phyloP scores from a whole-genome alignment of 2,888 invertebrate genomes.

The Calameuta filiformis region DNA sequence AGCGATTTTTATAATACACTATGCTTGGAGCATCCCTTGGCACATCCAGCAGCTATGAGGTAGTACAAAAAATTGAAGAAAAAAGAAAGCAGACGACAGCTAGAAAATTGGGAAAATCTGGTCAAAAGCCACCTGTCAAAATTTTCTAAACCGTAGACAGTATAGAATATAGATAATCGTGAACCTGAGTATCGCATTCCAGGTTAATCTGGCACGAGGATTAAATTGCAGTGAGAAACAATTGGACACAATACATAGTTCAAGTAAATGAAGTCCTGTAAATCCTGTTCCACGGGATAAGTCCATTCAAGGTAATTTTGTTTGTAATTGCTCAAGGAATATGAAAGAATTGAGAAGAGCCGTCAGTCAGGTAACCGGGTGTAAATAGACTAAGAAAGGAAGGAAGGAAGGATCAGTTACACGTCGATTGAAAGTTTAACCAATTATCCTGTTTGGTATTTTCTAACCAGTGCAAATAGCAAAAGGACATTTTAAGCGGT shows the following conservation, averaged over 20 bases:
- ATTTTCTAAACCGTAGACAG: background rate
- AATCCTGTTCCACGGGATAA: background rate
- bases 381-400: background rate
- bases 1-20: background rate
- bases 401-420: background rate
- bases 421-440: background rate
- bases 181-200: background rate
- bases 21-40: background rate
- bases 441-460: background rate
- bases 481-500: background rate
- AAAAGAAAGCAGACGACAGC: background rate
- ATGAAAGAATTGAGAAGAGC: background rate
- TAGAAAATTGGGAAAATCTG: background rate
- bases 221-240: background rate
- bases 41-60: background rate
- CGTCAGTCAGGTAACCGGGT: background rate
- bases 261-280: background rate
- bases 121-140: background rate
- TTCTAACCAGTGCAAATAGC: background rate
- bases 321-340: background rate
- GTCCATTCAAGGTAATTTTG: background rate
- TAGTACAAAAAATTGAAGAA: background rate
- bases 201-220: background rate
- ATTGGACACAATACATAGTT: background rate
- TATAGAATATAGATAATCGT: background rate